A percentile compares a stretch with the other conserved stretches of the same genome.
phyloP scores from a whole-genome alignment of 2,888 invertebrate genomes.

The Ectemnius continuus region DNA sequence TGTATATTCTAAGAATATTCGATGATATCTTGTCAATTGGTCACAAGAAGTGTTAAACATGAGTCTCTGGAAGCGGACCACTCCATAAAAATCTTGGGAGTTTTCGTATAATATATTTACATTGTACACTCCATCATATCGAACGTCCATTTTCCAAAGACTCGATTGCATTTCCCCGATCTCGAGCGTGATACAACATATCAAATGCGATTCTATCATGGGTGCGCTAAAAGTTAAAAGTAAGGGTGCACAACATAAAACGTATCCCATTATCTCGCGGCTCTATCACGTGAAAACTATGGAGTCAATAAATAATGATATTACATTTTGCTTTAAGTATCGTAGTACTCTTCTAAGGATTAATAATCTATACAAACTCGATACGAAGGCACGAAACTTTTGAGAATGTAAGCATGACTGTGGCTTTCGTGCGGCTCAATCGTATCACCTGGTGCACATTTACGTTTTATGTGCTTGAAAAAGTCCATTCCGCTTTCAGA shows the following conservation, averaged over 20 bases:
- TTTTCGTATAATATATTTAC: constrained; percentile 28
- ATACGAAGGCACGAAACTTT: constrained; percentile 51
- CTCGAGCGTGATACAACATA: constrained; percentile 22
- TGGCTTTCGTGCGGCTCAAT: constrained; percentile 36
- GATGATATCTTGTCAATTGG: constrained; percentile 43
- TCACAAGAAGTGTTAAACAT: constrained; percentile 27
- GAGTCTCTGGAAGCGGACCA: constrained; percentile 35
- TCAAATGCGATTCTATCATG: constrained; percentile 15
- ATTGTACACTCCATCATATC: constrained; percentile 26
- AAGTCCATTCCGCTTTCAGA: constrained; percentile 12
- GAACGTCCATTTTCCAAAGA: constrained; percentile 19
- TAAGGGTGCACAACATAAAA: constrained; percentile 25
- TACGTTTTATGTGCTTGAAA: background rate
- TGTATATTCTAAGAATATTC: constrained; percentile 26
- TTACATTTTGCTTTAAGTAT: constrained; percentile 27
- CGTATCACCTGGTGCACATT: constrained; percentile 29
- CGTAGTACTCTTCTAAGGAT: constrained; percentile 20
- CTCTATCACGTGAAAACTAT: constrained; percentile 22
- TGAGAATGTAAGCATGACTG: constrained; percentile 36
- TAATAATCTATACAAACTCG: constrained; percentile 39
- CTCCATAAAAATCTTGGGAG: constrained; percentile 11
- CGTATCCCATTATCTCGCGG: constrained; percentile 16
- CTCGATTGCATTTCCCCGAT: constrained; percentile 19
- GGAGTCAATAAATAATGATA: constrained; percentile 39
- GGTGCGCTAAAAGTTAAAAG: constrained; percentile 20